Evolutionary conservation across 1,140 invertebrate species (phyloP), one percentile per base, ranked within the genome.

Genomic region (Danaus plexippus): DNA sequence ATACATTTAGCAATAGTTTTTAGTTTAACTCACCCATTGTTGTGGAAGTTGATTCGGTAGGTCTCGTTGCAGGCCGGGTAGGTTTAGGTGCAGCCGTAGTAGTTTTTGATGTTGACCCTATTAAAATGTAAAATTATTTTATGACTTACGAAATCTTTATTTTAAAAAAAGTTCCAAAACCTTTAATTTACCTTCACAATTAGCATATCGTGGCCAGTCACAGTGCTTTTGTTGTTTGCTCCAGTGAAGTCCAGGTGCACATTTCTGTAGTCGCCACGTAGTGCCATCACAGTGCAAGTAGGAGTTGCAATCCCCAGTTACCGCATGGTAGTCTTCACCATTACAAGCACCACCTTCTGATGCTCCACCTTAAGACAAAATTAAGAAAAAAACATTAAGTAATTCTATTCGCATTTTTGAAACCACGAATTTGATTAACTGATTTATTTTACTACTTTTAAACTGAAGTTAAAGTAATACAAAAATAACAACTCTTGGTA

Each of bases 231-330:
- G 82, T 0, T 71, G 73, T 9, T 82, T 76, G 75, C 94, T 95
- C 94, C 94, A 96, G 69, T 96, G 93, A 7, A 96, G 77, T 47
- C 93, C 93, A 1, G 91, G 90, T 0, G 94, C 91, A 73, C 94
- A 96, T 32, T 32, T 32, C 22, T 94, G 91, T 44, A 88, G 88
- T 22, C 85, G 88, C 52, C 92, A 87, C 51, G 91, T 89, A 0
- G 90, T 91, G 10, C 90, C 84, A 11, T 93, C 89, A 69, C 95
- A 96, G 67, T 92, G 89, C 51, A 92, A 91, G 68, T 94, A 96
- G 2, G 90, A 89, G 64, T 91, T 91, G 63, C 95, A 96, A 69
- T 94, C 92, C 0, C 75, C 78, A 0, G 89, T 80, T 67, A 93
- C 91, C 0, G 91, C 72, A n/a, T 87, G 80, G 68, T 94, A 94